A percentile compares a stretch with the other conserved stretches of the same genome.
phyloP scores from a whole-genome alignment of 1,140 invertebrate genomes.

The Euura lappo region DNA sequence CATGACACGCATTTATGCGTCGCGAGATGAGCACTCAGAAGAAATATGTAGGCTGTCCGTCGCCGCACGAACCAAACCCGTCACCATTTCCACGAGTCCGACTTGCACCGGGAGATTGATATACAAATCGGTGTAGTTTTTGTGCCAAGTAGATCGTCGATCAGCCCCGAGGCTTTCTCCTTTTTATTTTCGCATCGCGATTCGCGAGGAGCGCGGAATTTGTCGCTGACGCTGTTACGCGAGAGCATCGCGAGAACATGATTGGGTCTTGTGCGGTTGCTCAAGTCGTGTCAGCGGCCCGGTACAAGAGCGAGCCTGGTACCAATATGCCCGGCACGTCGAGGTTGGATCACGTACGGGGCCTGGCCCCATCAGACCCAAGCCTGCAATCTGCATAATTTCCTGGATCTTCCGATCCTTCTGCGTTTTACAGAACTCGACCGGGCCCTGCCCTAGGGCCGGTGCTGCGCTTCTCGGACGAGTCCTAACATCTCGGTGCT shows the following conservation, averaged over 20 bases:
- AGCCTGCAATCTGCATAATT: conserved; percentile 61
- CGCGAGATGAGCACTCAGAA: background rate
- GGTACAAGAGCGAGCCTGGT: background rate
- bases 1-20: conserved; percentile 6
- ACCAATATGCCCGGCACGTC: conserved; percentile 39
- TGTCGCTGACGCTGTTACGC: background rate
- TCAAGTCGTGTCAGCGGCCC: background rate
- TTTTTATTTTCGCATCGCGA: too few species aligned
- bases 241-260: too few species aligned
- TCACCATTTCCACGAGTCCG: background rate
- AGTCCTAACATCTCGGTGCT: background rate
- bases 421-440: conserved; percentile 30
- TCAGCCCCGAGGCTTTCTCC: too few species aligned
- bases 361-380: conserved; percentile 46
- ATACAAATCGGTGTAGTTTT: background rate
- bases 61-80: background rate
- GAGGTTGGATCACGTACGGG: conserved; percentile 47
- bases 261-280: background rate
- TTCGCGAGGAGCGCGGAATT: too few species aligned
- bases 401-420: conserved; percentile 42
- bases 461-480: conserved; percentile 1
- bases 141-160: too few species aligned
- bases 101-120: background rate
- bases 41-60: conserved; percentile 13
- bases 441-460: conserved; percentile 31